These are phyloP conservation scores for Oryzaephilus surinamensis DNA, from an alignment of 1,140 invertebrate species.

Conservation along the genomic window DNA sequence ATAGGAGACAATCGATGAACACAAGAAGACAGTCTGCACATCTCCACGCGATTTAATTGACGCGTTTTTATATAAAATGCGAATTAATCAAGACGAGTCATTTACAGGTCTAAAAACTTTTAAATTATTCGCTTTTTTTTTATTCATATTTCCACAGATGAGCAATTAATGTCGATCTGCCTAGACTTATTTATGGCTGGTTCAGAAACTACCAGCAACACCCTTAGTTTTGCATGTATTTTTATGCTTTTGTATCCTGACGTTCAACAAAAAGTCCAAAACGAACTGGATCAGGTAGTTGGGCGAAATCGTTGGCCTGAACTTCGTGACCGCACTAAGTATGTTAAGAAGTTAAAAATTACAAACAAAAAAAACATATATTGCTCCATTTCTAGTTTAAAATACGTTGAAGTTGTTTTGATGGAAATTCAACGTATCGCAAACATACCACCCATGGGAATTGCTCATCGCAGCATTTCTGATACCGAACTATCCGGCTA, in stretches of 20 bases:
- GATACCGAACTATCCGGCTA: slow-evolving; percentile 45
- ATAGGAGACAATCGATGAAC: slow-evolving; percentile 26
- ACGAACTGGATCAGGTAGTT: slow-evolving; percentile 57
- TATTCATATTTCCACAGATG: too few species aligned
- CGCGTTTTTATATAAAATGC: slow-evolving; percentile 25
- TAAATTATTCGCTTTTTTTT: too few species aligned
- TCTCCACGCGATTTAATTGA: slow-evolving; percentile 24
- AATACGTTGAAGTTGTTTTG: slow-evolving; percentile 50
- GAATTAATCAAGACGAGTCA: slow-evolving; percentile 12
- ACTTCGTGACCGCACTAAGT: slow-evolving; percentile 48
- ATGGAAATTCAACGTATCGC: slow-evolving; percentile 45
- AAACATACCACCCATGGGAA: slow-evolving; percentile 44
- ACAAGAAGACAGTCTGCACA: slow-evolving; percentile 13
- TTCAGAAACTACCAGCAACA: slow-evolving; percentile 57
- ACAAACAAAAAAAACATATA: slow-evolving; percentile 2
- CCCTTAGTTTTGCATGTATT: slow-evolving; percentile 49
- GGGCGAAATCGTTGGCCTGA: slow-evolving; percentile 44
- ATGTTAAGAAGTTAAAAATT: slow-evolving; percentile 10
- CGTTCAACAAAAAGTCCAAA: slow-evolving; percentile 51
- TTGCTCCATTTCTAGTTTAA: slow-evolving; percentile 37
- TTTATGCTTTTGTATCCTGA: slow-evolving; percentile 53
- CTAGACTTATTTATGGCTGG: slow-evolving; percentile 58
- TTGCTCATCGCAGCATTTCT: slow-evolving; percentile 46
- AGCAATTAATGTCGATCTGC: slow-evolving; percentile 54
- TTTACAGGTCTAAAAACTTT: slow-evolving; percentile 49